phyloP scores from a whole-genome alignment of 2,888 invertebrate genomes.

The Piscicola geometra region DNA sequence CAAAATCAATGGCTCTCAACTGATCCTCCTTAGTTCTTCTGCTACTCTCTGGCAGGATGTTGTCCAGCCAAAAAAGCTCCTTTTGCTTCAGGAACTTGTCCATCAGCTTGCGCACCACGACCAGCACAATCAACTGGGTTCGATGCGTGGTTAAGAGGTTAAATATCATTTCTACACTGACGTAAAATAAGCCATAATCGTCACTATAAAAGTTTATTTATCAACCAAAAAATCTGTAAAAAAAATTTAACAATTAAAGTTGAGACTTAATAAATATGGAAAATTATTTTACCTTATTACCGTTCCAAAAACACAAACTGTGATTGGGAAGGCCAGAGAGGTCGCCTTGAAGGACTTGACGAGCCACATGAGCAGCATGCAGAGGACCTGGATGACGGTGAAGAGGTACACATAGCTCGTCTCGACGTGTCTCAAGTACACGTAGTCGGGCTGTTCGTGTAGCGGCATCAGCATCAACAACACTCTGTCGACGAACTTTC shows the following conservation, averaged over 20 bases:
- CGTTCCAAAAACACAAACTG: constrained; percentile 63
- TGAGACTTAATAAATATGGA: too few species aligned
- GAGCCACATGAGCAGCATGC: constrained; percentile 79
- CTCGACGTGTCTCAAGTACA: constrained; percentile 91
- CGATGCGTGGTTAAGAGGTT: too few species aligned
- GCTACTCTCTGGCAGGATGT: constrained; percentile 53
- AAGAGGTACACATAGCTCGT: constrained; percentile 84
- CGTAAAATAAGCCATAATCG: too few species aligned
- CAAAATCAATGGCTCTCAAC: constrained; percentile 34
- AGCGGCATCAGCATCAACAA: constrained; percentile 89
- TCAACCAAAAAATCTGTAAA: background rate
- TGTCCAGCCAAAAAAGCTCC: constrained; percentile 55
- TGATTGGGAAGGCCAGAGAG: constrained; percentile 87
- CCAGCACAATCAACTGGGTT: constrained; percentile 49
- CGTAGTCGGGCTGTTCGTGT: constrained; percentile 93
- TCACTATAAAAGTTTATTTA: too few species aligned
- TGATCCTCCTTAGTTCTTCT: constrained; percentile 51
- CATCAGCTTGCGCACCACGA: constrained; percentile 53
- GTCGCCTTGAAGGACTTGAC: constrained; percentile 85
- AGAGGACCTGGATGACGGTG: constrained; percentile 80
- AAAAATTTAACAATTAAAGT: constrained; percentile 1
- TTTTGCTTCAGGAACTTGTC: constrained; percentile 52
- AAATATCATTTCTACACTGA: too few species aligned
- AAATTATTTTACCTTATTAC: too few species aligned
- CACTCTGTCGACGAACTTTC: constrained; percentile 90